phyloP scores from a whole-genome alignment of 2,888 invertebrate genomes.

The Eupithecia exiguata region DNA sequence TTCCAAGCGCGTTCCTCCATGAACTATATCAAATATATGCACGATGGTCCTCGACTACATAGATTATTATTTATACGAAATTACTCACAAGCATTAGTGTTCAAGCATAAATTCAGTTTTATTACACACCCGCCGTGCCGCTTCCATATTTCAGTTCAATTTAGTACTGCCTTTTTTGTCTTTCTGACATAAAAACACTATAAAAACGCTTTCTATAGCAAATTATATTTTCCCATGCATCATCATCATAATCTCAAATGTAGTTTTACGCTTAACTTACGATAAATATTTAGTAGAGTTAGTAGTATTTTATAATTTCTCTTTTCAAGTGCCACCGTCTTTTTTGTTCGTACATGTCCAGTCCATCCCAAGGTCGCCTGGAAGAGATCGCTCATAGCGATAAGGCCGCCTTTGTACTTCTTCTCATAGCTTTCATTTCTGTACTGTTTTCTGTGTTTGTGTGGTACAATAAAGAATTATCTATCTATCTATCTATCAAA shows the following conservation, averaged over 20 bases:
- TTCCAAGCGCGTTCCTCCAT: background rate
- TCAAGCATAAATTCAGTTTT: slow-evolving; percentile 47
- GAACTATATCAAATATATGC: background rate
- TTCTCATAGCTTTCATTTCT: too few relatives aligned
- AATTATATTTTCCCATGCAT: slow-evolving; percentile 8
- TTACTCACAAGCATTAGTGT: slow-evolving; percentile 39
- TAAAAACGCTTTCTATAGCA: slow-evolving; percentile 25
- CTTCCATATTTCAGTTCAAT: slow-evolving; percentile 45
- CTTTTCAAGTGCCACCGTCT: too few relatives aligned
- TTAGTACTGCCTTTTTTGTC: slow-evolving; percentile 43
- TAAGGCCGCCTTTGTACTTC: too few relatives aligned
- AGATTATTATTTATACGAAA: slow-evolving; percentile 35
- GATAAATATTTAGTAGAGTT: too few relatives aligned
- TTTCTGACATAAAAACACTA: slow-evolving; percentile 44
- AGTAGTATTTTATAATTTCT: too few relatives aligned
- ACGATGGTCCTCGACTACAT: background rate
- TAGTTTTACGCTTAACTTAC: background rate
- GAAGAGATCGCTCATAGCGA: too few relatives aligned
- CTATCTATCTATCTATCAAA: too few relatives aligned
- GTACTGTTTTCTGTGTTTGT: too few relatives aligned
- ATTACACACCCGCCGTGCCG: slow-evolving; percentile 36
- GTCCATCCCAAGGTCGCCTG: too few relatives aligned
- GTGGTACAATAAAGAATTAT: too few relatives aligned
- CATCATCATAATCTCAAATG: background rate
- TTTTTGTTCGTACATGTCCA: too few relatives aligned